A percentile compares a stretch with the other conserved stretches of the same genome.
Evolutionary conservation across 2,113 vertebrate species (phyloP).

Genomic region (Scomber scombrus): DNA sequence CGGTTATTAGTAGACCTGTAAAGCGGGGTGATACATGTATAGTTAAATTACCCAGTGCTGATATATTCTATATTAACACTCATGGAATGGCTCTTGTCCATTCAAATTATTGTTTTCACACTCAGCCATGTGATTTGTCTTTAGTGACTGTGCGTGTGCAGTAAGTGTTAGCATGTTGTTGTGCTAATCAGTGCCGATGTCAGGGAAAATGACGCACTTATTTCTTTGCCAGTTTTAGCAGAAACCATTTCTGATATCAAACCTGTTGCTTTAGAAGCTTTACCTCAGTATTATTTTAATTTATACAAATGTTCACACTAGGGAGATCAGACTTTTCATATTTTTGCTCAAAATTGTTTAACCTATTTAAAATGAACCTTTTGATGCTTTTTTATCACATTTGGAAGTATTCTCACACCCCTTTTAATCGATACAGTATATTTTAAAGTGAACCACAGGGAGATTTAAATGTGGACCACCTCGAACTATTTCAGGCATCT

Average conservation of each 20-base stretch:
- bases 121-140: constrained; percentile 11
- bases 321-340: too few species aligned
- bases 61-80: too few species aligned
- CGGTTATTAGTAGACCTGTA: too few species aligned
- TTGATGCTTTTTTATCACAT: too few species aligned
- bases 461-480: neutral
- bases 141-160: constrained; percentile 1
- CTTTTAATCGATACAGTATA: neutral
- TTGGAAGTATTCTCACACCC: too few species aligned
- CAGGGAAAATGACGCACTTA: constrained; percentile 14
- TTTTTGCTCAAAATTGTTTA: neutral
- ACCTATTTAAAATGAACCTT: neutral
- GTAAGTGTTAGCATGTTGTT: neutral
- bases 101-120: neutral
- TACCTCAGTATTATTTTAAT: neutral
- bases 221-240: constrained; percentile 3
- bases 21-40: too few species aligned
- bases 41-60: too few species aligned
- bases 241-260: constrained; percentile 5
- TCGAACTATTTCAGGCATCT: neutral
- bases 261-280: neutral
- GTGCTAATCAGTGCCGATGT: constrained; percentile 21
- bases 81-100: too few species aligned
- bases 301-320: too few species aligned
- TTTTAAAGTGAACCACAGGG: neutral